Percentiles rank a stretch among this genome's conserved stretches.
Evolutionary conservation across 2,797 vertebrate genomes (phyloP).

Genomic region (Scomberomorus guttatus): DNA sequence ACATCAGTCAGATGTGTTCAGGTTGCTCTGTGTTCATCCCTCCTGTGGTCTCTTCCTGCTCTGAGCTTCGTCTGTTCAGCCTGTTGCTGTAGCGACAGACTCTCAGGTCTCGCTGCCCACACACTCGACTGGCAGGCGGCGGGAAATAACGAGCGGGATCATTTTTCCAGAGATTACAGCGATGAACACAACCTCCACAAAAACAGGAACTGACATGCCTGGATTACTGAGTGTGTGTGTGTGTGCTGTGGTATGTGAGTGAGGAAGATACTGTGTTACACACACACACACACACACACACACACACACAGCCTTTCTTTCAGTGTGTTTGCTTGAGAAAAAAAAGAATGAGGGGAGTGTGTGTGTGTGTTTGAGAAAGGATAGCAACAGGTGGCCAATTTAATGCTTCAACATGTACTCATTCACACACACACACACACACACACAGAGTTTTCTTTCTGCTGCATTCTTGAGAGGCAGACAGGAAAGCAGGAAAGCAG

Average conservation of each 20-base stretch:
- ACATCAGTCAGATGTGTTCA: not conserved
- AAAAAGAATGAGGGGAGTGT: slow-evolving; percentile 51
- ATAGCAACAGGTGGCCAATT: slow-evolving; percentile 70
- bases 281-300: slow-evolving; percentile 17
- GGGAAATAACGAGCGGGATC: slow-evolving; percentile 46
- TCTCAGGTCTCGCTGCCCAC: slow-evolving; percentile 45
- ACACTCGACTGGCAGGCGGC: slow-evolving; percentile 49
- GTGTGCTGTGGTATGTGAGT: slow-evolving; percentile 27
- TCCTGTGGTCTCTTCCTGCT: slow-evolving; percentile 8
- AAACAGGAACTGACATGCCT: slow-evolving; percentile 72
- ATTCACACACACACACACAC: slow-evolving; percentile 14
- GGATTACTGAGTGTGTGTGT: slow-evolving; percentile 37
- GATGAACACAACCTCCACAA: slow-evolving; percentile 31
- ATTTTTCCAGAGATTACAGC: slow-evolving; percentile 62
- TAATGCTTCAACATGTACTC: slow-evolving; percentile 46
- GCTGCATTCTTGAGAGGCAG: slow-evolving; percentile 6
- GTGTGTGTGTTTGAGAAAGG: slow-evolving; percentile 52
- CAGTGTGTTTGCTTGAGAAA: slow-evolving; percentile 52
- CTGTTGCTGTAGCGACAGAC: slow-evolving; percentile 56
- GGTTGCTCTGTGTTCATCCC: not conserved
- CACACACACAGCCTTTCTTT: slow-evolving; percentile 29
- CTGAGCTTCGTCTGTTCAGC: slow-evolving; percentile 22
- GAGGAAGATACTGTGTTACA: not conserved
- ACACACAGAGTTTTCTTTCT: too few species aligned
- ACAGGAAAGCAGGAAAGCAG: too few species aligned